Evolutionary conservation across 2,888 invertebrate genomes (phyloP).

Genomic region (Euproctis similis): DNA sequence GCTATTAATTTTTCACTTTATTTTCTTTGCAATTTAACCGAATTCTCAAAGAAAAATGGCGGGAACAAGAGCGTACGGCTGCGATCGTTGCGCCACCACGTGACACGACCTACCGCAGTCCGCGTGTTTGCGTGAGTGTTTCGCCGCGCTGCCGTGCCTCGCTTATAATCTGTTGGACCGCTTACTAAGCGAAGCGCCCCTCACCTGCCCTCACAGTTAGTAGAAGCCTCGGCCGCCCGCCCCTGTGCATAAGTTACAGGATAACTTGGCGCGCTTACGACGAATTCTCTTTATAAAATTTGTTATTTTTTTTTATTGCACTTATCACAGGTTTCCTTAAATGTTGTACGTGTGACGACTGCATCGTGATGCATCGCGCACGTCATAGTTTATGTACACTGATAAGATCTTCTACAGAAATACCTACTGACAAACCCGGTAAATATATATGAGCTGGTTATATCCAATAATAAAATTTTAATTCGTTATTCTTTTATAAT

Average conservation of each 20-base stretch:
- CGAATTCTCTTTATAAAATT: constrained; percentile 20
- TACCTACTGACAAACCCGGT: neutral
- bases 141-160: constrained; percentile 32
- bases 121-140: constrained; percentile 61
- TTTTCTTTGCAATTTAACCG: constrained; percentile 70
- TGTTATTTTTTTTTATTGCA: constrained; percentile 17
- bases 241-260: constrained; percentile 24
- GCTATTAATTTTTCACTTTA: constrained; percentile 58
- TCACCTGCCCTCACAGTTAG: constrained; percentile 25
- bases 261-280: constrained; percentile 33
- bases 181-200: constrained; percentile 2
- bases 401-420: constrained; percentile 12
- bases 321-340: constrained; percentile 21
- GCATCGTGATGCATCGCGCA: constrained; percentile 11
- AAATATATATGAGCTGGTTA: too few relatives aligned
- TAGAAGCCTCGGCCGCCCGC: constrained; percentile 40
- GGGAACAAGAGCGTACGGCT: constrained; percentile 51
- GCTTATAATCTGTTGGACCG: constrained; percentile 41
- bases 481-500: too few relatives aligned
- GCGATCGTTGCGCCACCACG: constrained; percentile 66
- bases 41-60: constrained; percentile 72
- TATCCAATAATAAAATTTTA: too few relatives aligned
- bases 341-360: constrained; percentile 15
- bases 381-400: constrained; percentile 7
- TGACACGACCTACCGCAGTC: constrained; percentile 70